Evolutionary conservation across 1,140 invertebrate genomes (phyloP), one percentile per base, ranked within the genome.

Genomic region (Macrosteles quadrilineatus): DNA sequence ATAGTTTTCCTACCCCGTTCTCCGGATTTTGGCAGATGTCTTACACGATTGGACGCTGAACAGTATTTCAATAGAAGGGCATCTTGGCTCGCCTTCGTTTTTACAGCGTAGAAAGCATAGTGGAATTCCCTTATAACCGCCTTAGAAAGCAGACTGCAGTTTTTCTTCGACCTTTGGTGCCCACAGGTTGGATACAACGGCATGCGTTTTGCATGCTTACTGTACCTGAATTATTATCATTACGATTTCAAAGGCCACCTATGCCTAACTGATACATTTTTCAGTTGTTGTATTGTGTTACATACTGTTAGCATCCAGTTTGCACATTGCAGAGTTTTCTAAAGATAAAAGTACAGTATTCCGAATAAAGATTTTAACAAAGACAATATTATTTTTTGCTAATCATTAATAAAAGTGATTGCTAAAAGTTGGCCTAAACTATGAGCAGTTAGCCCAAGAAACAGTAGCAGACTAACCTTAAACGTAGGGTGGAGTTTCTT

Each of bases 41-140:
- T n/a, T 32, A 40, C 62, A 64, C 25, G 62, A 32, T 30, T 30
- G 27, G 30, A 30, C 14, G 29, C 29, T 32, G 25, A 29, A n/a
- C 62, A 64, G 62, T 64, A 64, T 31, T 31, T 64, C n/a, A 64
- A 40, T n/a, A 64, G 14, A 40, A 64, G 32, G 36, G 62, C 62
- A 30, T 64, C 62, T 40, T 64, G 62, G 36, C 62, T 64, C 29
- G 30, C 29, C 36, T 64, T 64, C 36, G 62, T 64, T 40, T 64
- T 64, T 64, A 64, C 62, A 64, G 50, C 62, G 36, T 64, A 64
- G 62, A 64, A 64, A 40, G 62, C n/a, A 32, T 12, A 30, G 36
- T 64, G 62, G 36, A 31, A 64, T 30, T 64, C 36, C 25, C 36
- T 64, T 19, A 64, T 23, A 23, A 30, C 30, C 19, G 29, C 36